These are phyloP conservation scores for Sardina pilchardus DNA, from an alignment of 2,113 vertebrate genomes.

Conservation along the genomic window DNA sequence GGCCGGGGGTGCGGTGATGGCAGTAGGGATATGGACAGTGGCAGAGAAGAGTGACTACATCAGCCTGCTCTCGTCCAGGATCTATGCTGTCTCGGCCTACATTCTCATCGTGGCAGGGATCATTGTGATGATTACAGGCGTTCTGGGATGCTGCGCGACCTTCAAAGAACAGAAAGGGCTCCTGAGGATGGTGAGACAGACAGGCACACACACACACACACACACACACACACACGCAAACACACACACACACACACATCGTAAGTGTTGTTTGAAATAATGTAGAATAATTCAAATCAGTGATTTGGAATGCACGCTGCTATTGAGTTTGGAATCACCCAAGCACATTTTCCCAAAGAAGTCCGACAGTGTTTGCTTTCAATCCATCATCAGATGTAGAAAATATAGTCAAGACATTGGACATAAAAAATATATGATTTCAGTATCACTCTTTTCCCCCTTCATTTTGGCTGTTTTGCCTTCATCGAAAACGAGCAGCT, in stretches of 20 bases:
- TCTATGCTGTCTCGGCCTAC: constrained; percentile 90
- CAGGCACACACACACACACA: neutral
- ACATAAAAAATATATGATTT: too few species aligned
- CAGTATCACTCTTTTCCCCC: too few species aligned
- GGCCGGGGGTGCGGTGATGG: constrained; percentile 92
- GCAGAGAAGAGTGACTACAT: constrained; percentile 96
- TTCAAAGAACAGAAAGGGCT: constrained; percentile 91
- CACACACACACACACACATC: neutral
- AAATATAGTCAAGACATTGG: too few species aligned
- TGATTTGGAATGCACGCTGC: too few species aligned
- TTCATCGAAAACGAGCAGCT: too few species aligned
- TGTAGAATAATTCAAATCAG: too few species aligned
- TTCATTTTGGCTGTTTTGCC: too few species aligned
- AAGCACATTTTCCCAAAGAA: too few species aligned
- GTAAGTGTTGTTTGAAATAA: too few species aligned
- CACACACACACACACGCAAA: neutral
- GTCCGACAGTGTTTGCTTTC: too few species aligned
- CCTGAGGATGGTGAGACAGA: constrained; percentile 83
- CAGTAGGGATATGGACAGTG: constrained; percentile 92
- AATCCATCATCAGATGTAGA: too few species aligned
- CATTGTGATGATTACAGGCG: constrained; percentile 94
- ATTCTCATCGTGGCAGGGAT: constrained; percentile 91
- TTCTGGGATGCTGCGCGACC: constrained; percentile 95
- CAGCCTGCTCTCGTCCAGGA: constrained; percentile 92
- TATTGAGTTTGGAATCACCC: too few species aligned